Evolutionary conservation across 35 echinoderm and acorn worm genomes (phyloP).

Genomic region (Apostichopus japonicus): DNA sequence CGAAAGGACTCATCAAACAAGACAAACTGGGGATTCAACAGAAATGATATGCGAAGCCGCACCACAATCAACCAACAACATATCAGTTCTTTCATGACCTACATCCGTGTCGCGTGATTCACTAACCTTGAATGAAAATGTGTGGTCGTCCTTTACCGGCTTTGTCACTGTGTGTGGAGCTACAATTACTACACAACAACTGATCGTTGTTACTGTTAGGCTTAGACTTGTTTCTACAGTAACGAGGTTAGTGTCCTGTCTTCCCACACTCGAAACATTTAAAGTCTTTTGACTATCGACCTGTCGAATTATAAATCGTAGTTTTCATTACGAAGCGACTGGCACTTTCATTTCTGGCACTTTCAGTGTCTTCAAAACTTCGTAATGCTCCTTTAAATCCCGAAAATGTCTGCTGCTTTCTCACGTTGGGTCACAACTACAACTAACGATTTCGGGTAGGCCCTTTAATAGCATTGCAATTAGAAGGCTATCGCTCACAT

Average conservation of each 20-base stretch:
- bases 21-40: too few species aligned
- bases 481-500: constrained; percentile 21
- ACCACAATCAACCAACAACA: too few species aligned
- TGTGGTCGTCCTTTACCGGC: too few species aligned
- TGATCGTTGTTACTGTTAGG: neutral
- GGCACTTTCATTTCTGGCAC: constrained; percentile 15
- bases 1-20: constrained; percentile 49
- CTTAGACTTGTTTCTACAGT: constrained; percentile 44
- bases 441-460: constrained; percentile 27
- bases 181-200: neutral
- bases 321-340: constrained; percentile 6
- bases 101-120: too few species aligned
- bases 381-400: constrained; percentile 51
- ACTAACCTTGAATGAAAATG: too few species aligned
- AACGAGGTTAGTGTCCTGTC: constrained; percentile 23
- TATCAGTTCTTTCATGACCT: too few species aligned
- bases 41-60: too few species aligned
- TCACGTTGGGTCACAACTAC: constrained; percentile 31
- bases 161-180: too few species aligned
- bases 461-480: constrained; percentile 63
- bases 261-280: constrained; percentile 49
- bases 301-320: neutral
- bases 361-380: constrained; percentile 56
- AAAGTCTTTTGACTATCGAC: neutral
- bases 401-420: constrained; percentile 38